Conservation (phyloP, 2,113 vertebrate genomes). For the Pollimyrus isidori region DNA sequence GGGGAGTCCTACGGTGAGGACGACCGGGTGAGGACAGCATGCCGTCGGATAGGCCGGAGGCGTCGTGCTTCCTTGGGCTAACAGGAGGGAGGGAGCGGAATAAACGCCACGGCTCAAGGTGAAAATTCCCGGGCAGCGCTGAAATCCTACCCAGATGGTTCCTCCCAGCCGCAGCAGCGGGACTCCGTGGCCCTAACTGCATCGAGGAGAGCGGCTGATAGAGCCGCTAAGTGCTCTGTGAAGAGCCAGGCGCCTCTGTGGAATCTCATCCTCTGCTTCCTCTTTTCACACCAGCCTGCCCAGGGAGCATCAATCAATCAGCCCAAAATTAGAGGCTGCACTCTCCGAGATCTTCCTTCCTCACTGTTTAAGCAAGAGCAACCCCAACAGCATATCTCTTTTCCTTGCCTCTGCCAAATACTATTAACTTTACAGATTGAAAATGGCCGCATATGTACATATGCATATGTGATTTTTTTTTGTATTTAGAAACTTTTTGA, state of each 20-base stretch:
- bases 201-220: constrained; percentile 14
- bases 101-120: constrained; percentile 30
- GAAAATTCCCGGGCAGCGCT: constrained; percentile 34
- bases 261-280: constrained; percentile 34
- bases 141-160: constrained; percentile 42
- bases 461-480: neutral
- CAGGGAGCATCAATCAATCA: constrained; percentile 43
- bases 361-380: neutral
- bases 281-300: constrained; percentile 23
- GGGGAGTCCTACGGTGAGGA: neutral
- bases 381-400: neutral
- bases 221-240: constrained; percentile 25
- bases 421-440: neutral
- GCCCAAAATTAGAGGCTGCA: constrained; percentile 37
- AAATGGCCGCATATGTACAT: neutral
- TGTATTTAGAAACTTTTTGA: neutral
- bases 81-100: constrained; percentile 9
- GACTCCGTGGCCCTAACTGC: constrained; percentile 18
- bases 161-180: constrained; percentile 26
- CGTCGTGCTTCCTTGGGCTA: neutral
- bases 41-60: neutral
- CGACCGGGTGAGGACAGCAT: neutral
- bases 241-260: constrained; percentile 19
- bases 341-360: constrained; percentile 17
- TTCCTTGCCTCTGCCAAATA: neutral